A percentile compares a stretch with the other conserved stretches of the same genome.
Evolutionary conservation across 2,888 invertebrate genomes (phyloP).

Genomic region (Eupithecia subumbrata): DNA sequence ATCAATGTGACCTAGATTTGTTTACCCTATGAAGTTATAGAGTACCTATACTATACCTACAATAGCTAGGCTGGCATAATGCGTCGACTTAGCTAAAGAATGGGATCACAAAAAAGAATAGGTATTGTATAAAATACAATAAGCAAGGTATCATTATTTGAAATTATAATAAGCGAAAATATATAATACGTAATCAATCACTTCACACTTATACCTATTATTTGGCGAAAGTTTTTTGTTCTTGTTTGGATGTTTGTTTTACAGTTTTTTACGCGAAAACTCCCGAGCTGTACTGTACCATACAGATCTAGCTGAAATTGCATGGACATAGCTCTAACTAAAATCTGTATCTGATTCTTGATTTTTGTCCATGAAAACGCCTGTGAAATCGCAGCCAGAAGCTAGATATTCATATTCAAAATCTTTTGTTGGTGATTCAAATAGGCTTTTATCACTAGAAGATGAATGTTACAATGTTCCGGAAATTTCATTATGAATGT

Average conservation of each 20-base stretch:
- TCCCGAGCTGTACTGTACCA: too few relatives aligned
- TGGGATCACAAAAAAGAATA: neutral
- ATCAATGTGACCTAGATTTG: neutral
- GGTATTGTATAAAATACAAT: constrained; percentile 1
- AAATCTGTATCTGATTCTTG: too few relatives aligned
- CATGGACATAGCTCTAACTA: too few relatives aligned
- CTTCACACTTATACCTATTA: neutral
- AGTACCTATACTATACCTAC: neutral
- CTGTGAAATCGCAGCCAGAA: too few relatives aligned
- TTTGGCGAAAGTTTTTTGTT: neutral
- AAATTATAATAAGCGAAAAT: neutral
- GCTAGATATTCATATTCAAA: too few relatives aligned
- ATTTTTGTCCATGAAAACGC: too few relatives aligned
- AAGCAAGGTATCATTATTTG: neutral
- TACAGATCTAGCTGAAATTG: too few relatives aligned
- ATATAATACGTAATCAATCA: neutral
- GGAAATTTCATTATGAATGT: neutral
- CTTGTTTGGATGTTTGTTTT: neutral
- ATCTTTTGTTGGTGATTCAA: too few relatives aligned
- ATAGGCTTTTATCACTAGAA: too few relatives aligned
- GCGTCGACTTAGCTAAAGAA: neutral
- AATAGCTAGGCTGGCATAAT: neutral
- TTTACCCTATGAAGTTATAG: neutral
- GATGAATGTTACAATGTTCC: neutral
- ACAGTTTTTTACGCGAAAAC: too few relatives aligned